Conservation (phyloP, 2,797 vertebrate genomes). For the Podargus strigoides region DNA sequence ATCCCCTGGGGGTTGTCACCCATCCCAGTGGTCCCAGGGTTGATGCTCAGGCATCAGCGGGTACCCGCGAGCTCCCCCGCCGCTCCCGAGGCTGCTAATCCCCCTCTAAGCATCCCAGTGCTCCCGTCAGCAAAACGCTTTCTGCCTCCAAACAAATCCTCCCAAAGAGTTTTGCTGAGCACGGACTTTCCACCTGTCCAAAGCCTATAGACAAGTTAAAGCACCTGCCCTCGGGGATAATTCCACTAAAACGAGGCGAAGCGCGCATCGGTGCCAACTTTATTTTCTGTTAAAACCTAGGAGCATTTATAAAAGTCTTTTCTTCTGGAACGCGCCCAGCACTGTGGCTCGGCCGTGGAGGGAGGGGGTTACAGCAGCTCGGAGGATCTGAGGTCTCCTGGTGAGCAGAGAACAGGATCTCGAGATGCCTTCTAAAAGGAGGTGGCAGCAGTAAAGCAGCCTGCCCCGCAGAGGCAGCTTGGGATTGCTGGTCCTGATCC, state of each 20-base stretch:
- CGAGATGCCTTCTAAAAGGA: accelerated
- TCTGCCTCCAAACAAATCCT: slow-evolving; percentile 59
- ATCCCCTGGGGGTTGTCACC: accelerated
- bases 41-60: background rate
- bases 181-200: background rate
- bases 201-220: slow-evolving; percentile 52
- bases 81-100: slow-evolving; percentile 27
- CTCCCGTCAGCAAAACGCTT: slow-evolving; percentile 54
- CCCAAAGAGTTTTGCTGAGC: slow-evolving; percentile 63
- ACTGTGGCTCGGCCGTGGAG: accelerated
- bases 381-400: background rate
- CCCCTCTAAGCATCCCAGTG: slow-evolving; percentile 27
- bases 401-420: background rate
- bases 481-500: background rate
- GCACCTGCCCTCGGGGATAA: slow-evolving; percentile 53
- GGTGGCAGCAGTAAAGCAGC: background rate
- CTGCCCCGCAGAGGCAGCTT: background rate
- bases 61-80: background rate
- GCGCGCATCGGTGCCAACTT: background rate
- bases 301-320: slow-evolving; percentile 16
- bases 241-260: slow-evolving; percentile 27
- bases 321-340: background rate
- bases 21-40: background rate
- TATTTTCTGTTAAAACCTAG: slow-evolving; percentile 22
- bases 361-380: background rate